Evolutionary conservation across 1,140 invertebrate genomes (phyloP).

Genomic region (Pseudomyrmex dendroicus): DNA sequence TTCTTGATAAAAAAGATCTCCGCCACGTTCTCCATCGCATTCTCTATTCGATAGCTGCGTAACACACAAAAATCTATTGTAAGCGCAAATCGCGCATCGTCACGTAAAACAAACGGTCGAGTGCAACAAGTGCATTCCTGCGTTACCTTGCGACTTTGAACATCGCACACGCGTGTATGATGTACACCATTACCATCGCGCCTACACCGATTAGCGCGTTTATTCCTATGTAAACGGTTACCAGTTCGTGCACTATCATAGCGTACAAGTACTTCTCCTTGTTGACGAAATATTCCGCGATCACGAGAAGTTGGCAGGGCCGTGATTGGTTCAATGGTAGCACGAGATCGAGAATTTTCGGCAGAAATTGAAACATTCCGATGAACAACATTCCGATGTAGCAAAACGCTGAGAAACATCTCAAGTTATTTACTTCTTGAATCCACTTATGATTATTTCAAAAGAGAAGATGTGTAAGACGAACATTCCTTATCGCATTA

Average conservation of each 20-base stretch:
- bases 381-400: background rate
- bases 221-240: background rate
- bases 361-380: background rate
- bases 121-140: background rate
- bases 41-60: background rate
- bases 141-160: constrained; percentile 6
- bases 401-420: background rate
- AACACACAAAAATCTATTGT: background rate
- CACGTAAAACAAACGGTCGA: background rate
- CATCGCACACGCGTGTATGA: background rate
- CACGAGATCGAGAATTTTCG: background rate
- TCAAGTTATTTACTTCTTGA: no score
- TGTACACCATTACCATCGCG: background rate
- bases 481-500: no score
- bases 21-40: background rate
- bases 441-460: no score
- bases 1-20: background rate
- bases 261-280: constrained; percentile 29
- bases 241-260: background rate
- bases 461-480: no score
- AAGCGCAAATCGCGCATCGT: background rate
- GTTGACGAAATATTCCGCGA: constrained; percentile 64
- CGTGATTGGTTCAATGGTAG: constrained; percentile 3
- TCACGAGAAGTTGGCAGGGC: background rate
- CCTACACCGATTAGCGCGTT: background rate